A percentile compares a stretch with the other conserved stretches of the same genome.
These are phyloP conservation scores for Mantis religiosa DNA, from an alignment of 2,888 invertebrate genomes.

Conservation along the genomic window DNA sequence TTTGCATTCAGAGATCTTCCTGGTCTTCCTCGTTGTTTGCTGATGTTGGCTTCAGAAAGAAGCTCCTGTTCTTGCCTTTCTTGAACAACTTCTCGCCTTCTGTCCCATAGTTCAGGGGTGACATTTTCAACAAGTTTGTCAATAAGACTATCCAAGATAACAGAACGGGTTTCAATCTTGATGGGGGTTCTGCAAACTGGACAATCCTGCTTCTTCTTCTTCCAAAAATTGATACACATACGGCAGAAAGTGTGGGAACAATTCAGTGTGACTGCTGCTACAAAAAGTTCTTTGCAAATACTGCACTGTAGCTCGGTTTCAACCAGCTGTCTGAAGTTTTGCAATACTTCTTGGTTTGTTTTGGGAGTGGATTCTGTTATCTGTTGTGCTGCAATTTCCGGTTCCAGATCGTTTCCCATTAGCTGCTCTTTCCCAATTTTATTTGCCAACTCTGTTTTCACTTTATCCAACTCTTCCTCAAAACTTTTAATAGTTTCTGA, in stretches of 20 bases:
- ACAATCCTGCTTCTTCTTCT: slow-evolving; percentile 63
- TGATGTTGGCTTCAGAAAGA: too few species aligned
- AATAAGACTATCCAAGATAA: slow-evolving; percentile 69
- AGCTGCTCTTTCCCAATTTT: slow-evolving; percentile 33
- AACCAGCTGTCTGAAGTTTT: slow-evolving; percentile 54
- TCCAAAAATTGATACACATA: slow-evolving; percentile 67
- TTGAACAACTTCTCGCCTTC: slow-evolving; percentile 52
- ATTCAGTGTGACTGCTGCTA: too few species aligned
- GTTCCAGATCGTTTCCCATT: slow-evolving; percentile 29
- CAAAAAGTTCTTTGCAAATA: too few species aligned
- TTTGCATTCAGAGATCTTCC: too few species aligned
- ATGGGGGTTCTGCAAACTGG: slow-evolving; percentile 61
- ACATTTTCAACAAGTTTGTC: slow-evolving; percentile 63
- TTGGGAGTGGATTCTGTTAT: not conserved
- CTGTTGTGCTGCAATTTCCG: slow-evolving; percentile 22
- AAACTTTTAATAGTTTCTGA: too few species aligned
- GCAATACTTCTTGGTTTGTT: slow-evolving; percentile 35
- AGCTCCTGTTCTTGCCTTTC: slow-evolving; percentile 51
- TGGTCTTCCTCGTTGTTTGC: too few species aligned
- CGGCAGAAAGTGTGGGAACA: too few species aligned
- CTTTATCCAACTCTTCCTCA: too few species aligned
- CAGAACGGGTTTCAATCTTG: slow-evolving; percentile 53
- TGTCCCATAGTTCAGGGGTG: slow-evolving; percentile 55
- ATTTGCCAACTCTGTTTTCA: slow-evolving; percentile 44
- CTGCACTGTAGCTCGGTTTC: too few species aligned